These are phyloP conservation scores for Brenthis hecate DNA, from an alignment of 2,888 invertebrate species.

Conservation along the genomic window DNA sequence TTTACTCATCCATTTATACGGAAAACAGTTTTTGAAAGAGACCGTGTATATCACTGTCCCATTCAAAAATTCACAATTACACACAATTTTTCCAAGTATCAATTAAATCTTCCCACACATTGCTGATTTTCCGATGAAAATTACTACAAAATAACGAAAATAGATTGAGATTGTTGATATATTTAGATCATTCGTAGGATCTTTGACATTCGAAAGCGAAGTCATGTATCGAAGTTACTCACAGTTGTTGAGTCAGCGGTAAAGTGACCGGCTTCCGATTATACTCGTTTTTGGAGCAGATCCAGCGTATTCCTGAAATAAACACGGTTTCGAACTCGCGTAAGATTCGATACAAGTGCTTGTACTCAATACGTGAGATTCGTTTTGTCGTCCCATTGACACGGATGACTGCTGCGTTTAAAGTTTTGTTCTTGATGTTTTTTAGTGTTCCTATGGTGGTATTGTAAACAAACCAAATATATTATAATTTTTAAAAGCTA, in stretches of 20 bases:
- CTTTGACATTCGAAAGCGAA: slow-evolving; percentile 35
- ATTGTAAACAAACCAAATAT: no score
- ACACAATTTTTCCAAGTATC: slow-evolving; percentile 25
- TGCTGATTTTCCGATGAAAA: slow-evolving; percentile 28
- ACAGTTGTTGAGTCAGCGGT: slow-evolving; percentile 71
- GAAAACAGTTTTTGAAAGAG: neutral
- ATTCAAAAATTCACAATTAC: slow-evolving; percentile 11
- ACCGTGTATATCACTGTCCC: neutral
- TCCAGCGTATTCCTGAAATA: slow-evolving; percentile 79
- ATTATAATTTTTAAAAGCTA: no score
- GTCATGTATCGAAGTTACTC: slow-evolving; percentile 45
- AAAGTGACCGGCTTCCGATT: slow-evolving; percentile 75
- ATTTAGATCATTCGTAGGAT: slow-evolving; percentile 34
- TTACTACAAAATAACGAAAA: slow-evolving; percentile 22
- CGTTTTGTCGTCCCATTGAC: slow-evolving; percentile 37
- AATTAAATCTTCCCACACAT: slow-evolving; percentile 23
- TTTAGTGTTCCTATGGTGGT: neutral
- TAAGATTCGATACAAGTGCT: slow-evolving; percentile 65
- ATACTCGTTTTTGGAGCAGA: slow-evolving; percentile 71
- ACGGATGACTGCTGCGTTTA: slow-evolving; percentile 23
- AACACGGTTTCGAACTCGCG: slow-evolving; percentile 63
- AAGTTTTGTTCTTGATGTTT: slow-evolving; percentile 3
- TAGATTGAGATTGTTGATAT: slow-evolving; percentile 24
- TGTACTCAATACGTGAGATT: slow-evolving; percentile 50
- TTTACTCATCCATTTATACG: neutral